These are phyloP conservation scores for Silvanus unidentatus DNA, from an alignment of 2,888 invertebrate species.

Conservation along the genomic window DNA sequence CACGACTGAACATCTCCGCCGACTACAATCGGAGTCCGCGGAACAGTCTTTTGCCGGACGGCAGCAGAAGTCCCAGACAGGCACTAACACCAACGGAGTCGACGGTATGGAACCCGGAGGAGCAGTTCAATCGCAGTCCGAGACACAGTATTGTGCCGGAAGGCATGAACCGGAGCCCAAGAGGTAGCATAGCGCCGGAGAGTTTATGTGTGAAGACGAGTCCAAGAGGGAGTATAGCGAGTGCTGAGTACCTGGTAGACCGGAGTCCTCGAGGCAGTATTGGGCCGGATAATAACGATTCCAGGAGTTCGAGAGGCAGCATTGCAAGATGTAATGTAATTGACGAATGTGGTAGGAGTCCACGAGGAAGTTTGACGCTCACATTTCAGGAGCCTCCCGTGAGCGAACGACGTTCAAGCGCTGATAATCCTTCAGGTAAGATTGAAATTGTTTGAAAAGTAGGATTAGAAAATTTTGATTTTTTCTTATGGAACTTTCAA, in stretches of 20 bases:
- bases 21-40: constrained; percentile 50
- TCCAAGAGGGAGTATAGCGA: constrained; percentile 54
- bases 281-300: constrained; percentile 51
- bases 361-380: constrained; percentile 55
- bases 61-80: constrained; percentile 49
- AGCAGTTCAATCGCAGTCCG: constrained; percentile 52
- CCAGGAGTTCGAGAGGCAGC: constrained; percentile 58
- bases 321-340: constrained; percentile 53
- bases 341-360: constrained; percentile 46
- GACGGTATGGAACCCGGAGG: constrained; percentile 53
- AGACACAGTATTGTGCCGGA: constrained; percentile 54
- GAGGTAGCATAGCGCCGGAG: constrained; percentile 50
- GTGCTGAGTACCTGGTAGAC: constrained; percentile 34
- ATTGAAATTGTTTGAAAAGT: too few relatives aligned
- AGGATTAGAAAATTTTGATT: too few relatives aligned
- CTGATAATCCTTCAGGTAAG: constrained; percentile 47
- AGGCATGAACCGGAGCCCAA: constrained; percentile 48
- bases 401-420: constrained; percentile 54
- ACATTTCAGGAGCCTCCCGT: constrained; percentile 59
- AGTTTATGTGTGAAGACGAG: constrained; percentile 53
- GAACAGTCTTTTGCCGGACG: constrained; percentile 50
- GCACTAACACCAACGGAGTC: constrained; percentile 57
- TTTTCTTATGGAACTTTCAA: too few relatives aligned
- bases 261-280: constrained; percentile 56
- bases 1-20: constrained; percentile 42